Evolutionary conservation across 2,797 vertebrate genomes (phyloP), one percentile per base, ranked within the genome.

Genomic region (Thunnus albacares): DNA sequence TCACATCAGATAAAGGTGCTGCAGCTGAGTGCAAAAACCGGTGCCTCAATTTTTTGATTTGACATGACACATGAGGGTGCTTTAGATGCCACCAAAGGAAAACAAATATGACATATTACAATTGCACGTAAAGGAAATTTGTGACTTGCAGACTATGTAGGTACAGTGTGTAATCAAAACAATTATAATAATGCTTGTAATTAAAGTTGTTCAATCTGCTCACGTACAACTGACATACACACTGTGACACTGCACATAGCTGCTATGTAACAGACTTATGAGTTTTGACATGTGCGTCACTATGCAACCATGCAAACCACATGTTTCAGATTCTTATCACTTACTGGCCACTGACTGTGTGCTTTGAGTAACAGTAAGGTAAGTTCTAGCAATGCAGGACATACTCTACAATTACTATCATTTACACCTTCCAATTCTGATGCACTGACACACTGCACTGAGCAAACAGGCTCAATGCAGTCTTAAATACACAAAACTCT

Each of bases 321-420:
- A 6, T 62, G 64, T 84, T 86, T 87, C 45, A 79, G 61, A 91
- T 92, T 87, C 78, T 51, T 82, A 77, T 84, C 67, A 22, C 15
- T 5, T 1, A 14, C 28, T 17, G 49, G 59, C 58, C 38, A 22
- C 49, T 4, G 18, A 38, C 43, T 53, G 17, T 45, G 52, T 60
- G 53, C 77, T 79, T 18, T 11, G 22, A 83, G 43, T 49, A 49
- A 68, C 6, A 66, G 20, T 22, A 49, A 66, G 30, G 18, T 22
- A 71, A 47, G 75, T 64, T 71, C n/a, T 35, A 38, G 24, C 30
- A 58, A 62, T 76, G 6, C 24, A 70, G 30, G 11, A 56, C 11
- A 63, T 59, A n/a, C 17, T 43, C 33, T 62, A 56, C 14, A 62
- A 70, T 24, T 65, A 13, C 59, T 53, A 7, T n/a, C 0, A 72